Evolutionary conservation across 1,140 invertebrate species (phyloP), one percentile per base, ranked within the genome.

Genomic region (Drosophila biarmipes): DNA sequence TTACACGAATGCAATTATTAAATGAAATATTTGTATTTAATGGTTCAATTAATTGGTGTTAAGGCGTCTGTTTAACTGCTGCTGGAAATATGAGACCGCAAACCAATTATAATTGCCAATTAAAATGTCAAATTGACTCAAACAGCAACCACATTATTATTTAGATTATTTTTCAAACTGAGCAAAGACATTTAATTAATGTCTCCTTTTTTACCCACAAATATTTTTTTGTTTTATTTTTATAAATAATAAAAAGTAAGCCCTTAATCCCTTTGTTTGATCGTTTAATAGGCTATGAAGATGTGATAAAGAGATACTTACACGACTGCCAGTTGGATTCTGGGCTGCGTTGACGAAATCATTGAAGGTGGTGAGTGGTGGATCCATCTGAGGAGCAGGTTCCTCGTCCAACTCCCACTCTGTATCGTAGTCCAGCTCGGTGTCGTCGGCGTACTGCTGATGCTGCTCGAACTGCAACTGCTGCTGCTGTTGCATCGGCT

Each of bases 281-380:
- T 3, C 5, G 24, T 24, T 24, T 1, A 2, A 24, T 24, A 24
- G 24, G 24, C 2, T 4, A 21, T 21, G 4, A 1, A 21, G 1
- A 21, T 21, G 21, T 21, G 21, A 2, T 2, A 35, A 14, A 14
- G 7, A 0, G 6, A 35, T 17, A 57, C 80, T 76, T 63, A 84
- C 80, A 15, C 80, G 75, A 64, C 53, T 84, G 0, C 73, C 66
- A 12, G 48, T 51, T 15, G 78, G 48, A 57, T 71, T 49, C 48
- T 62, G 61, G 17, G 69, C 49, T 0, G 57, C 71, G 53, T 76
- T 90, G 10, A 90, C 53, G 31, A 73, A 80, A 7, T 90, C 86
- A 0, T 27, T 56, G n/a, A 68, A 81, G 34, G 63, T 67, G 29
- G 6, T 35, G 0, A 67, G 59, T 2, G 27, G 29, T 0, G 57